A percentile compares a stretch with the other conserved stretches of the same genome.
Conservation (phyloP, 2,797 vertebrate species). For the Liparis tanakae region DNA sequence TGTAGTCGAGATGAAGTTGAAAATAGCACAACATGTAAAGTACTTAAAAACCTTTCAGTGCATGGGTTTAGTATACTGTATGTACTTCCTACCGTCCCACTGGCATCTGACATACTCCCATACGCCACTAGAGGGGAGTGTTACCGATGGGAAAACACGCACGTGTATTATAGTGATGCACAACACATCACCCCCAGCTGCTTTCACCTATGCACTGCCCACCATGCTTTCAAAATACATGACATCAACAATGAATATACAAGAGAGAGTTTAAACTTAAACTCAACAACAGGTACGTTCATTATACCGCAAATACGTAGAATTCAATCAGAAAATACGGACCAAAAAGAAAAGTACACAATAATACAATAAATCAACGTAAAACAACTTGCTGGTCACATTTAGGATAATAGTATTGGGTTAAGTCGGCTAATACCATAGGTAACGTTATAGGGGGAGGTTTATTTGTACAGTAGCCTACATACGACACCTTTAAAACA, state of each 20-base stretch:
- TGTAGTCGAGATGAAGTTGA: background rate
- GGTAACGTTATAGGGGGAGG: background rate
- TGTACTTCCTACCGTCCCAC: background rate
- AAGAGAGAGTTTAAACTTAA: background rate
- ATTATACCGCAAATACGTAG: background rate
- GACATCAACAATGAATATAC: background rate
- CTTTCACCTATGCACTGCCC: conserved; percentile 1
- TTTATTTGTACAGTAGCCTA: background rate
- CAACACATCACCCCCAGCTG: background rate
- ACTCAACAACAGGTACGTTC: background rate
- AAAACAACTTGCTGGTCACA: background rate
- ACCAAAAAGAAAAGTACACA: background rate
- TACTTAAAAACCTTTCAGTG: too few species aligned
- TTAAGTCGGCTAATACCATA: background rate
- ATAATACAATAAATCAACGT: background rate
- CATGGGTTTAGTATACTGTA: background rate
- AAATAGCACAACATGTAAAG: background rate
- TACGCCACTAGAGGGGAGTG: conserved; percentile 46
- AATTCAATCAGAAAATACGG: background rate
- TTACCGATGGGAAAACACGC: background rate
- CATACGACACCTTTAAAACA: background rate
- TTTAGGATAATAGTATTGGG: background rate
- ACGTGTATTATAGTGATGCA: background rate
- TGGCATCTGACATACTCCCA: background rate
- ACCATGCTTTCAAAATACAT: background rate